These are phyloP conservation scores for Lucifuga dentata DNA, from an alignment of 2,113 vertebrate species.

Conservation along the genomic window DNA sequence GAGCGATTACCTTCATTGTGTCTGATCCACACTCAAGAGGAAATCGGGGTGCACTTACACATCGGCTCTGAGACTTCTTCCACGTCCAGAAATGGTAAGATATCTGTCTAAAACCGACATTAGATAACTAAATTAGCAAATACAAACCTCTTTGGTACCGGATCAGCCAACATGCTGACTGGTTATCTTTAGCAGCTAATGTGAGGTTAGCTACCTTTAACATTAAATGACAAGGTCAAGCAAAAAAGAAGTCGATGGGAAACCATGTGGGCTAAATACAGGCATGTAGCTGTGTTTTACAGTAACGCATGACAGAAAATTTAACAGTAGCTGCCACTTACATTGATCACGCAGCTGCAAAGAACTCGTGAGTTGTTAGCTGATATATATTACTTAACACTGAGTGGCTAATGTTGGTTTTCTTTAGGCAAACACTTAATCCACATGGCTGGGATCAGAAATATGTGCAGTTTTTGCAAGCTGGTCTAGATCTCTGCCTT, in stretches of 20 bases:
- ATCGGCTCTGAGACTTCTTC: background rate
- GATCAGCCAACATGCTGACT: no score
- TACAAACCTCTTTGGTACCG: no score
- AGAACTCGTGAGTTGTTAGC: background rate
- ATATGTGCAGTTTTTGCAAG: background rate
- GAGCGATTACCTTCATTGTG: slow-evolving; percentile 32
- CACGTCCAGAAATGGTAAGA: slow-evolving; percentile 74
- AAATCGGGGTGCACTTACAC: slow-evolving; percentile 22
- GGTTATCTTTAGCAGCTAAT: slow-evolving; percentile 2
- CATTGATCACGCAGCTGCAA: background rate
- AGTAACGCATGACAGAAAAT: no score
- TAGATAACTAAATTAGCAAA: no score
- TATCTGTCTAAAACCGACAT: no score
- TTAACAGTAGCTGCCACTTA: no score
- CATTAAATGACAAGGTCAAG: slow-evolving; percentile 50
- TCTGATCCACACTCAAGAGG: slow-evolving; percentile 17
- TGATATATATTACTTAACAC: background rate
- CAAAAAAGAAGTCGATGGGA: background rate
- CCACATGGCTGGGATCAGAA: no score
- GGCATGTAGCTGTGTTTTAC: background rate
- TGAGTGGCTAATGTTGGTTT: no score
- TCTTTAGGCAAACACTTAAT: accelerated
- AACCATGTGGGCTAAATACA: no score
- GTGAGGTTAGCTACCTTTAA: slow-evolving; percentile 1
- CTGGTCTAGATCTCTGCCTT: background rate